Evolutionary conservation across 2,113 vertebrate genomes (phyloP).

Genomic region (Neotragus moschatus): DNA sequence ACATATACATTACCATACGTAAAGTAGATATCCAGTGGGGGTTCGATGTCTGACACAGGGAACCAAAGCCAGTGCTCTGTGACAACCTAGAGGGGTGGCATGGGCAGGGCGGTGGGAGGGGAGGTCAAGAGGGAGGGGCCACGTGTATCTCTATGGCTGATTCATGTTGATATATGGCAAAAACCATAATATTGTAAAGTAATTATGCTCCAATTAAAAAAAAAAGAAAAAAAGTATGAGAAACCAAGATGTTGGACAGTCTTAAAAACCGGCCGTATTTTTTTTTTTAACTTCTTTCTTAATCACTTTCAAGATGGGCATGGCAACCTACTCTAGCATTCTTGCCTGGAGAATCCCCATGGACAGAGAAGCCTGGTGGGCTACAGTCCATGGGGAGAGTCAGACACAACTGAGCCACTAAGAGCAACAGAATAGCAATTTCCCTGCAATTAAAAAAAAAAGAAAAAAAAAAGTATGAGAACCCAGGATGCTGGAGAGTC

Average conservation of each 20-base stretch:
- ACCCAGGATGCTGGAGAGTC: not conserved
- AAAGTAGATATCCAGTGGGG: not conserved
- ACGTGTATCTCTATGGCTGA: not conserved
- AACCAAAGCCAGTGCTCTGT: not conserved
- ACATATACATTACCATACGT: not conserved
- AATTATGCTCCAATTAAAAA: not conserved
- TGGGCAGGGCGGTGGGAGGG: not conserved
- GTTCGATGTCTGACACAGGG: not conserved
- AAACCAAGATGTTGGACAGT: not conserved
- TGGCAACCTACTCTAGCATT: not conserved
- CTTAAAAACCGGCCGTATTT: not conserved
- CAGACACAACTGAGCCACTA: not conserved
- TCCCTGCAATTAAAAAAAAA: not conserved
- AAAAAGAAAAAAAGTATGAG: not conserved
- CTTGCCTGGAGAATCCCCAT: not conserved
- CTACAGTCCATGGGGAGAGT: not conserved
- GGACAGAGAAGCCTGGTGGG: not conserved
- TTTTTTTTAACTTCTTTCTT: not conserved
- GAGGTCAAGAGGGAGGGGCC: not conserved
- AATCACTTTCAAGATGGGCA: not conserved
- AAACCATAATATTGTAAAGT: not conserved
- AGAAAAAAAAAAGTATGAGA: not conserved
- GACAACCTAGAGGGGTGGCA: not conserved
- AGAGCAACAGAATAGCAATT: not conserved
- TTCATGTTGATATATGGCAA: not conserved